Conservation (phyloP, 2,888 invertebrate species). For the Anodontia alba region DNA sequence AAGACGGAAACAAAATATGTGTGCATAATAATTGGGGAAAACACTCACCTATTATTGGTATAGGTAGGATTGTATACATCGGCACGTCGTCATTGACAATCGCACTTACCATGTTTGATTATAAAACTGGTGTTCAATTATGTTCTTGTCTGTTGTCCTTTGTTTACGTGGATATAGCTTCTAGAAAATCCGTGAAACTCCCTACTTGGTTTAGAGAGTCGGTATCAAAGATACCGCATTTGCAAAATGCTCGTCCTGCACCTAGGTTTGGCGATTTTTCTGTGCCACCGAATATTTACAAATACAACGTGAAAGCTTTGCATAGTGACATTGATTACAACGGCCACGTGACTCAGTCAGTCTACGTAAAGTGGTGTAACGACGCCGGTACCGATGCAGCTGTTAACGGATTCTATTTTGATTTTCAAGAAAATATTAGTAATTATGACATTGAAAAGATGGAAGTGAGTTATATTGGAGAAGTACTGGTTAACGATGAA, state of each 20-base stretch:
- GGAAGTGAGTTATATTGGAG: constrained; percentile 33
- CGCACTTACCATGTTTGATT: neutral
- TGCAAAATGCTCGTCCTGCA: neutral
- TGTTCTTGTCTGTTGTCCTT: neutral
- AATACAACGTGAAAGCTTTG: constrained; percentile 20
- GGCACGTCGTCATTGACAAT: constrained; percentile 25
- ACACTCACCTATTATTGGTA: constrained; percentile 2
- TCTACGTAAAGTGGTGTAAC: constrained; percentile 36
- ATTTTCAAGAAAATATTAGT: constrained; percentile 23
- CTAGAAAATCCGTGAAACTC: constrained; percentile 11
- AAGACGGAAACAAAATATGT: constrained; percentile 20
- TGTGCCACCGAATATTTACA: neutral
- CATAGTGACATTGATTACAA: constrained; percentile 45
- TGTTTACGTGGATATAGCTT: constrained; percentile 8
- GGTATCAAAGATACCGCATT: neutral
- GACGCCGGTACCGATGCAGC: constrained; percentile 5
- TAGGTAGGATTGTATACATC: neutral
- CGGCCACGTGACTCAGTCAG: constrained; percentile 28
- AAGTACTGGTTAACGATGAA: constrained; percentile 35
- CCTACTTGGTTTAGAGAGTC: constrained; percentile 5
- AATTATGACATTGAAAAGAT: constrained; percentile 30
- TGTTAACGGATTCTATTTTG: constrained; percentile 5
- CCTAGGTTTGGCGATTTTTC: neutral
- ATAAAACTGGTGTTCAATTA: neutral
- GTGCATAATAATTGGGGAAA: constrained; percentile 14